Percentiles rank a stretch among this genome's conserved stretches.
These are phyloP conservation scores for Prinia subflava DNA, from an alignment of 2,113 vertebrate genomes.

Conservation along the genomic window DNA sequence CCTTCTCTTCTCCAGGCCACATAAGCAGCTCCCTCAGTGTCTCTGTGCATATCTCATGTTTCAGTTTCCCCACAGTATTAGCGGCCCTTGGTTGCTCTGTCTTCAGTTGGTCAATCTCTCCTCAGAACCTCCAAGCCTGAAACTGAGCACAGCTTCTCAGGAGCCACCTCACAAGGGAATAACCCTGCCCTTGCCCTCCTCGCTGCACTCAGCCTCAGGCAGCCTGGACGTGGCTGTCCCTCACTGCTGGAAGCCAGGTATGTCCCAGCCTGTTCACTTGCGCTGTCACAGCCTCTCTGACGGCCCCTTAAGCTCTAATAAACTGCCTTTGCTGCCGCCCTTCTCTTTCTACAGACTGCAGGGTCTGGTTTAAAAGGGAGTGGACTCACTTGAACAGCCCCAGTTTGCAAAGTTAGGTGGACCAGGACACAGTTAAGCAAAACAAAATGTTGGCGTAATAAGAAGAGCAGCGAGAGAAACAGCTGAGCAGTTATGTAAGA, in stretches of 20 bases:
- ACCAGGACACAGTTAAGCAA: background rate
- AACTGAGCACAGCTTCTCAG: background rate
- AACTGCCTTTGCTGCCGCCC: background rate
- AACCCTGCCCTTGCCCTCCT: background rate
- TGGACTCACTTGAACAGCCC: background rate
- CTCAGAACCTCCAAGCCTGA: background rate
- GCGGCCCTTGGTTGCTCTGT: background rate
- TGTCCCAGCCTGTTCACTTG: background rate
- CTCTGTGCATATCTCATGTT: background rate
- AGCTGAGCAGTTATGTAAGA: slow-evolving; percentile 15
- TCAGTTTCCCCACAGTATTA: background rate
- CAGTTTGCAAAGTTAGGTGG: background rate
- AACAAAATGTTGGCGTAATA: background rate
- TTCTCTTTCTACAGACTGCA: background rate
- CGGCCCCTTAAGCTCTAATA: background rate
- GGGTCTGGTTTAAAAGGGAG: background rate
- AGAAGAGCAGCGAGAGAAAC: slow-evolving; percentile 8
- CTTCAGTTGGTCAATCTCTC: background rate
- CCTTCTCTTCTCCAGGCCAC: background rate
- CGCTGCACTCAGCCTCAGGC: fast-evolving
- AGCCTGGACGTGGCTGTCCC: fast-evolving
- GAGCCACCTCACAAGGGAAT: background rate
- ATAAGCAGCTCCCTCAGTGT: background rate
- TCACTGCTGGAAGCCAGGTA: background rate
- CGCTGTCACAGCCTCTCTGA: background rate